Percentiles rank a stretch among this genome's conserved stretches.
phyloP scores from a whole-genome alignment of 2,888 invertebrate species.

The Cataglyphis cursor region DNA sequence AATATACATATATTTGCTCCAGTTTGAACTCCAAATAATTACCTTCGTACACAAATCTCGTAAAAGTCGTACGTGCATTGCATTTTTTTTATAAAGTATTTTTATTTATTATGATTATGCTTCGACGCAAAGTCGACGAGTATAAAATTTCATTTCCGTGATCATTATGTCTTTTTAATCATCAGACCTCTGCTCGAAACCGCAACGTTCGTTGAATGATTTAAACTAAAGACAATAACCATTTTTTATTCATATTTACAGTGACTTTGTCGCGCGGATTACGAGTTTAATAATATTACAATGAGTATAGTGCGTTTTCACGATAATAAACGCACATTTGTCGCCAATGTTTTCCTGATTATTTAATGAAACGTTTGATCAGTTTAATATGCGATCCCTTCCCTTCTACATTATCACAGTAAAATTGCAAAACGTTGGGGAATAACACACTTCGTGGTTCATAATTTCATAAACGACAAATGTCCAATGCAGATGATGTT shows the following conservation, averaged over 20 bases:
- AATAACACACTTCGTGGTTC: neutral
- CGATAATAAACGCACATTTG: neutral
- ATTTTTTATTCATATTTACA: slow-evolving; percentile 20
- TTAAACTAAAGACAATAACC: neutral
- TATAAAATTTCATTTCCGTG: neutral
- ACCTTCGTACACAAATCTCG: neutral
- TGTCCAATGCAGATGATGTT: slow-evolving; percentile 10
- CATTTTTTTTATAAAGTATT: slow-evolving; percentile 3
- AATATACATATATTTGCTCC: neutral
- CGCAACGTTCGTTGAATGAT: neutral
- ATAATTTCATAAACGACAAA: slow-evolving; percentile 32
- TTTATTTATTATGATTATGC: neutral
- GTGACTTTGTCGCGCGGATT: neutral
- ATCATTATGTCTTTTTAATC: neutral
- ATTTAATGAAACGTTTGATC: slow-evolving; percentile 29
- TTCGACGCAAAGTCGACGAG: neutral
- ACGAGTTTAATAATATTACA: neutral
- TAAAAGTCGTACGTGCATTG: neutral
- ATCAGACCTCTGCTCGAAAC: neutral
- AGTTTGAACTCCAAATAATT: neutral
- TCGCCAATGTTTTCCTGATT: slow-evolving; percentile 9
- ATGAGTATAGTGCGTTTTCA: slow-evolving; percentile 11
- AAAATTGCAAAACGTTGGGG: slow-evolving; percentile 28
- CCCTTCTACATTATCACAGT: neutral
- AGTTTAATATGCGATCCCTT: slow-evolving; percentile 2